These are phyloP conservation scores for Helobdella robusta DNA, from an alignment of 2,888 invertebrate species.

Conservation along the genomic window DNA sequence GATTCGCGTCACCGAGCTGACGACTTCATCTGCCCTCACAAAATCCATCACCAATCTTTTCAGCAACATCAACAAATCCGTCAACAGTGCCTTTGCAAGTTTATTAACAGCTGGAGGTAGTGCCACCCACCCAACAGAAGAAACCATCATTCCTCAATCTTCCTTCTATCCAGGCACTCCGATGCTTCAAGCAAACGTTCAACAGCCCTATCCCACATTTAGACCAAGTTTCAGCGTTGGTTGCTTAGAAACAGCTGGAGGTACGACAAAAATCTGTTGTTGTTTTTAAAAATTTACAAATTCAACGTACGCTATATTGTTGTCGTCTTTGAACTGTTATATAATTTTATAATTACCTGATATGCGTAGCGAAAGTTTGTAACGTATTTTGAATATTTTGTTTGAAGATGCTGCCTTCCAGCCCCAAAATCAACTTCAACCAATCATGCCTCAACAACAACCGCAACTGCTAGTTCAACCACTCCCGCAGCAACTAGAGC, in stretches of 20 bases:
- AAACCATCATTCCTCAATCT: conserved; percentile 12
- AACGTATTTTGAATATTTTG: too few species aligned
- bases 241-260: too few species aligned
- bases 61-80: conserved; percentile 35
- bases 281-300: too few species aligned
- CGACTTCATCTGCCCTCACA: conserved; percentile 32
- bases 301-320: neutral
- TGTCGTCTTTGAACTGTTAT: neutral
- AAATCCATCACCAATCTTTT: conserved; percentile 34
- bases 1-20: conserved; percentile 32
- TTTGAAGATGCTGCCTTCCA: too few species aligned
- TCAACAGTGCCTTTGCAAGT: conserved; percentile 35
- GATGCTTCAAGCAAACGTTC: neutral
- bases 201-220: conserved; percentile 19
- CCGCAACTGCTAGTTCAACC: neutral
- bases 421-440: too few species aligned
- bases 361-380: too few species aligned
- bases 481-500: neutral
- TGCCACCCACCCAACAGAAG: conserved; percentile 25
- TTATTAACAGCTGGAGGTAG: conserved; percentile 27
- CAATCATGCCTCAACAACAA: neutral
- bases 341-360: neutral
- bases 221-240: conserved; percentile 21
- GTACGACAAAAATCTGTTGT: too few species aligned
- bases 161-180: conserved; percentile 5